A percentile compares a stretch with the other conserved stretches of the same genome.
Conservation (phyloP, 1,140 invertebrate species). For the Diorhabda elongata region DNA sequence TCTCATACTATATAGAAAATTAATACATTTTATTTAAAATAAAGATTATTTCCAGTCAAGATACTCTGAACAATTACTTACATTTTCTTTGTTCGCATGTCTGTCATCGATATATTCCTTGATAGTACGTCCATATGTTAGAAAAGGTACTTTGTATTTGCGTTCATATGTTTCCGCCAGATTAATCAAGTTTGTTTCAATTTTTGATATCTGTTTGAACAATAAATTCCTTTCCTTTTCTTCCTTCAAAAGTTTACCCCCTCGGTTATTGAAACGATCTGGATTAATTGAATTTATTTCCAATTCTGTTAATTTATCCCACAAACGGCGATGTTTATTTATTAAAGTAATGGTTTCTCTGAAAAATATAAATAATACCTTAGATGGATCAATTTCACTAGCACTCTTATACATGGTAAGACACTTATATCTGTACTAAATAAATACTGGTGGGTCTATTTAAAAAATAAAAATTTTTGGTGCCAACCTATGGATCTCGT, state of each 20-base stretch:
- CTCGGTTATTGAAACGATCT: slow-evolving; percentile 77
- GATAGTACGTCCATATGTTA: slow-evolving; percentile 53
- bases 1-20: neutral
- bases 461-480: too few relatives aligned
- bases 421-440: too few relatives aligned
- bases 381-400: too few relatives aligned
- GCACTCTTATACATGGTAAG: too few relatives aligned
- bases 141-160: slow-evolving; percentile 52
- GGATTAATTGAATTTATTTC: slow-evolving; percentile 70
- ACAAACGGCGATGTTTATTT: slow-evolving; percentile 34
- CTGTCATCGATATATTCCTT: slow-evolving; percentile 27
- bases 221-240: slow-evolving; percentile 76
- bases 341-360: slow-evolving; percentile 62
- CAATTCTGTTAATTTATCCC: slow-evolving; percentile 47
- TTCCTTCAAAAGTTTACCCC: slow-evolving; percentile 75
- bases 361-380: slow-evolving; percentile 17
- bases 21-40: neutral
- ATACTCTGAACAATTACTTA: slow-evolving; percentile 18
- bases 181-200: slow-evolving; percentile 58
- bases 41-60: slow-evolving; percentile 4
- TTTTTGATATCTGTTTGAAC: slow-evolving; percentile 52
- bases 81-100: slow-evolving; percentile 29
- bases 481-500: too few relatives aligned
- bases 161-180: slow-evolving; percentile 55
- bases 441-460: too few relatives aligned